Percentiles rank a stretch among this genome's conserved stretches.
phyloP scores from a whole-genome alignment of 2,888 invertebrate genomes.

The Meta bourneti region DNA sequence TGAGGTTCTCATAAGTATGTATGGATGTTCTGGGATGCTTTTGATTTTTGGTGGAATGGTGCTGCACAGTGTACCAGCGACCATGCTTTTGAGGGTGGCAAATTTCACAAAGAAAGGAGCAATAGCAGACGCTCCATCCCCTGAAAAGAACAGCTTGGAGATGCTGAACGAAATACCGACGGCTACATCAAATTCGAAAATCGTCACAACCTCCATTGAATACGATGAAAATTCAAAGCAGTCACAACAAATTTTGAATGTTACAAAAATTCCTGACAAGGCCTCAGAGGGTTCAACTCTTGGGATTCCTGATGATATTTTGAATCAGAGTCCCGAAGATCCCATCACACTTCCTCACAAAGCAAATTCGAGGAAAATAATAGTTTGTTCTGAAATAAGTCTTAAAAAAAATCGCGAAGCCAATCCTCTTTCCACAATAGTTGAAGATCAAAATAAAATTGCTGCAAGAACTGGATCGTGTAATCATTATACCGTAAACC shows the following conservation, averaged over 20 bases:
- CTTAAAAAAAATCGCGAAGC: background rate
- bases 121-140: background rate
- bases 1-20: background rate
- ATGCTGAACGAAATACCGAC: background rate
- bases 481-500: background rate
- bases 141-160: too few relatives aligned
- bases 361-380: background rate
- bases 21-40: conserved; percentile 17
- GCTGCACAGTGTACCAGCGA: conserved; percentile 15
- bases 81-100: conserved; percentile 13
- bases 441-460: background rate
- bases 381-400: background rate
- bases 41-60: conserved; percentile 14
- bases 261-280: background rate
- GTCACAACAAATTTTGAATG: background rate
- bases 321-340: background rate
- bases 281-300: background rate
- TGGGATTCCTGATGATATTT: background rate
- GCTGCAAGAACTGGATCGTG: background rate
- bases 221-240: conserved; percentile 2
- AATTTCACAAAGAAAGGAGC: background rate
- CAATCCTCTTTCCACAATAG: background rate
- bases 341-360: background rate
- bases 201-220: background rate
- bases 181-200: background rate